A percentile compares a stretch with the other conserved stretches of the same genome.
Evolutionary conservation across 2,113 vertebrate species (phyloP).

Genomic region (Meriones unguiculatus): DNA sequence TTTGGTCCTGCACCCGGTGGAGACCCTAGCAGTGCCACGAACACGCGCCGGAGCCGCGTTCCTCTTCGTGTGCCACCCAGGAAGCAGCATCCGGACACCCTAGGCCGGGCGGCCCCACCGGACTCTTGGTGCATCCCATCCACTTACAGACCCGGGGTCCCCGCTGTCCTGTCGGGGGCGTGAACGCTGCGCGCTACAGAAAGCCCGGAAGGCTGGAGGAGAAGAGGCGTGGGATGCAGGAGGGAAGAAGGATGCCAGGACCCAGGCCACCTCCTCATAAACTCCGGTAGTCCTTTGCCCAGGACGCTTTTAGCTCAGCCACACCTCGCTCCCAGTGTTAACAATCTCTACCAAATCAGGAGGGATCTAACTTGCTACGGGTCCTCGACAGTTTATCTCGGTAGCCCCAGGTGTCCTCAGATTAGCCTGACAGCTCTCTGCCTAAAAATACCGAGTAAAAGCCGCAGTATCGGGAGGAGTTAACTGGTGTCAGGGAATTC

Average conservation of each 20-base stretch:
- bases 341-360: background rate
- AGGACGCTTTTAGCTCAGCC: accelerated
- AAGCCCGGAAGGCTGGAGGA: accelerated
- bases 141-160: accelerated
- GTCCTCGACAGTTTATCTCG: slow-evolving; percentile 27
- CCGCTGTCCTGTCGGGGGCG: background rate
- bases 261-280: background rate
- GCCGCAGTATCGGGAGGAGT: slow-evolving; percentile 62
- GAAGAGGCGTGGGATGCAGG: background rate
- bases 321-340: accelerated
- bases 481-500: slow-evolving; percentile 77
- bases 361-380: background rate
- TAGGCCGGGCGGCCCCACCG: accelerated
- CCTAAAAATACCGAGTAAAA: slow-evolving; percentile 72
- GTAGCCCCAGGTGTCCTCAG: slow-evolving; percentile 67
- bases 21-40: background rate
- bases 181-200: accelerated
- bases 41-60: accelerated
- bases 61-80: accelerated
- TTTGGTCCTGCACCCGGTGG: background rate
- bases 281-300: accelerated
- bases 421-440: slow-evolving; percentile 76
- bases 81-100: accelerated
- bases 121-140: accelerated
- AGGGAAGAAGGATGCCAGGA: background rate